Evolutionary conservation across 2,797 vertebrate genomes (phyloP).

Genomic region (Muscicapa comitata): DNA sequence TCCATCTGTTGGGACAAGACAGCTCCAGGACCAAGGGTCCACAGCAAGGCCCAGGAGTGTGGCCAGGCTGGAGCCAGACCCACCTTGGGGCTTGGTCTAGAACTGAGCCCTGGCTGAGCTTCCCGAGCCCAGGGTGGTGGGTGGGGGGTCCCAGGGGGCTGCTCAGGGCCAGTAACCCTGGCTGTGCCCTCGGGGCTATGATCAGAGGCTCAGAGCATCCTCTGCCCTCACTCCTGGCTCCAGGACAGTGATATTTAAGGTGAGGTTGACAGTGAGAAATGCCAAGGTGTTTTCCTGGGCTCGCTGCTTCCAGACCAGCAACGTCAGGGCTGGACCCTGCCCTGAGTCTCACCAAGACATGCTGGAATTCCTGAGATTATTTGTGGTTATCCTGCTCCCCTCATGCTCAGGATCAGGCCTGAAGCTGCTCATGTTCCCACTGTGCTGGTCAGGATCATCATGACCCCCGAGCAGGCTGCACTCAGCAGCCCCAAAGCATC

Average conservation of each 20-base stretch:
- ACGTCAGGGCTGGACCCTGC: rapidly evolving
- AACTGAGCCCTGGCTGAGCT: background rate
- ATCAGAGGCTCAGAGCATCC: background rate
- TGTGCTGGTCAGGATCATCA: rapidly evolving
- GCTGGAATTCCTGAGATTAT: rapidly evolving
- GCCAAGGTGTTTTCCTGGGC: background rate
- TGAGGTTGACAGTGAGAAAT: background rate
- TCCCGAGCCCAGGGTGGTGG: rapidly evolving
- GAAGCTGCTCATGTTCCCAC: rapidly evolving
- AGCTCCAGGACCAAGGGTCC: background rate
- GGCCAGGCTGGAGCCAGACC: background rate
- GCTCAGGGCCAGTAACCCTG: background rate
- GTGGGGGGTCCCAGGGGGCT: background rate
- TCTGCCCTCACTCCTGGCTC: background rate
- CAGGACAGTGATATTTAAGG: background rate
- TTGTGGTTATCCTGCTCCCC: background rate
- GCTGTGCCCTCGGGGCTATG: background rate
- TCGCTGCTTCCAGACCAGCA: background rate
- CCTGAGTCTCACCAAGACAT: background rate
- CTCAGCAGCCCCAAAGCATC: background rate
- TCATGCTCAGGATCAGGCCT: background rate
- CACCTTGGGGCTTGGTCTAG: rapidly evolving
- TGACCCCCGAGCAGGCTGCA: rapidly evolving
- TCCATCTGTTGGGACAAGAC: rapidly evolving
- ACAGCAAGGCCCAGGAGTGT: background rate